Evolutionary conservation across 1,140 invertebrate genomes (phyloP), one percentile per base, ranked within the genome.

Genomic region (Cotesia glomerata): DNA sequence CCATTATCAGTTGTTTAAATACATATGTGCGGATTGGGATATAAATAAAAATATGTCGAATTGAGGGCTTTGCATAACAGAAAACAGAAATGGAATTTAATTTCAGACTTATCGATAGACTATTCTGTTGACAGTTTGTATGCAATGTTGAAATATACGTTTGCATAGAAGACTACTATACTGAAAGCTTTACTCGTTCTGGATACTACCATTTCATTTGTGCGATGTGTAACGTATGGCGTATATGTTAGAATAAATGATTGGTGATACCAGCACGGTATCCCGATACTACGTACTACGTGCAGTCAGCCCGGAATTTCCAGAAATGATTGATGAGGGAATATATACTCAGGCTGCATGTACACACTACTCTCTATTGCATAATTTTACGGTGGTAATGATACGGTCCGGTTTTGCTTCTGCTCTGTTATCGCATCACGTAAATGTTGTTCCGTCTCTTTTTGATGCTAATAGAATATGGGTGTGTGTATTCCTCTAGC

Each of bases 341-440:
- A 80, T 45, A 45, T 45, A 45, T 45, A 45, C 72, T 70, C 71
- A 79, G 73, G 52, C 56, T 49, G 62, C 49, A 70, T 75, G 69
- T 54, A 71, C 8, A 61, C 58, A 18, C 39, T 45, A 11, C 39
- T 45, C 51, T 49, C 51, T 65, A 72, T 80, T 64, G 45, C 71
- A 77, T 80, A 80, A 76, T 78, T 81, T 79, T 68, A 71, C 67
- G 65, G 63, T 74, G 52, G 62, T 79, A 82, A 82, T 80, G 62
- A 82, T 71, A 81, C 74, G 76, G 71, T 71, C 51, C 68, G 66
- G 52, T 39, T 45, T 75, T 76, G 75, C 69, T 74, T 74, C 63
- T 67, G 71, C 56, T 70, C 65, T 18, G 34, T 71, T 71, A 64
- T 64, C 18, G 59, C 59, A 71, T 64, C 61, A 62, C 56, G 39